These are phyloP conservation scores for Pseudochromis fuscus DNA, from an alignment of 2,797 vertebrate species.

Conservation along the genomic window DNA sequence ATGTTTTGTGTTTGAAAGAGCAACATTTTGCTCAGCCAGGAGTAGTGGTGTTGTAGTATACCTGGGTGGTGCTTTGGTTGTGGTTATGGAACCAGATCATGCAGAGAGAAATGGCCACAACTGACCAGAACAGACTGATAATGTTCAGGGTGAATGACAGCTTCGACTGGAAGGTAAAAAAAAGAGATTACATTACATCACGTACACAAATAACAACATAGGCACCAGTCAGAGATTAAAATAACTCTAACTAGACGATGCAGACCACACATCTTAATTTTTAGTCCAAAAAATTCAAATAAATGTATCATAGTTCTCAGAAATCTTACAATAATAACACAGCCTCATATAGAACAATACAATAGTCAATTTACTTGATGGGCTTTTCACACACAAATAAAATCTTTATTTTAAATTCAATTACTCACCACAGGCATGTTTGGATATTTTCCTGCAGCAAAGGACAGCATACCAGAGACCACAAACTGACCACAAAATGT, in stretches of 20 bases:
- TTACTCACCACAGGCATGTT: conserved; percentile 80
- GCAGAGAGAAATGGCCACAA: neutral
- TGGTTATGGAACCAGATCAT: rapidly evolving
- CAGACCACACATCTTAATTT: no score
- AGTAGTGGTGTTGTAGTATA: neutral
- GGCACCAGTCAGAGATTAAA: no score
- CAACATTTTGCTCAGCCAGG: neutral
- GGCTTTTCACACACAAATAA: neutral
- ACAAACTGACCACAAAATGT: conserved; percentile 75
- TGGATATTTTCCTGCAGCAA: conserved; percentile 74
- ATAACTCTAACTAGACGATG: no score
- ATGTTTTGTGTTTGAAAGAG: neutral
- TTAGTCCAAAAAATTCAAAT: neutral
- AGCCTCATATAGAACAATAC: neutral
- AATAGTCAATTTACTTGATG: conserved; percentile 1
- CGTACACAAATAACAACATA: no score
- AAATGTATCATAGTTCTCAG: neutral
- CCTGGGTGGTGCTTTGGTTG: neutral
- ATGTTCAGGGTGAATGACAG: conserved; percentile 83
- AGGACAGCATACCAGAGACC: conserved; percentile 75
- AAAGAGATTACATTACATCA: neutral
- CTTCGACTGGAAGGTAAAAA: conserved; percentile 74
- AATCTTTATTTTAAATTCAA: neutral
- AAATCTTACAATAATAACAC: neutral
- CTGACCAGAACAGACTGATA: conserved; percentile 76